These are phyloP conservation scores for Pseudomyrmex pallidus DNA, from an alignment of 1,140 invertebrate species.

Conservation along the genomic window DNA sequence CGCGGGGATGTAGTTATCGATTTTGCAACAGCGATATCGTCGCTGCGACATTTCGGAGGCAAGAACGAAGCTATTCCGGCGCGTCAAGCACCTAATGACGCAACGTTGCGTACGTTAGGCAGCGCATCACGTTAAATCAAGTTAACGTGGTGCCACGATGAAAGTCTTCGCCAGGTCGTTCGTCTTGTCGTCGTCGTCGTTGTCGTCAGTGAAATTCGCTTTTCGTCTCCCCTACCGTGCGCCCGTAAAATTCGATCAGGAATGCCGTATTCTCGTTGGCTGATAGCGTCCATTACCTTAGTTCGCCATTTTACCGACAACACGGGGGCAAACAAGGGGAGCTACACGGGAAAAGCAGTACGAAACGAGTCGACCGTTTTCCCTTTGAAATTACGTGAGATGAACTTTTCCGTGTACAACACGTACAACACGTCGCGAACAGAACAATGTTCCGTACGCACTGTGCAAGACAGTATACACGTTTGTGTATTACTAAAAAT, in stretches of 20 bases:
- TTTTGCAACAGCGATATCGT: slow-evolving; percentile 25
- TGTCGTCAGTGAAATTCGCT: slow-evolving; percentile 64
- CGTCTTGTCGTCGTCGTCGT: not conserved
- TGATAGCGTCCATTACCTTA: slow-evolving; percentile 69
- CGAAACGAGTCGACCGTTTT: not conserved
- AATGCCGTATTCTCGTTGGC: slow-evolving; percentile 65
- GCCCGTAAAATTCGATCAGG: slow-evolving; percentile 68
- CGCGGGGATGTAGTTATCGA: slow-evolving; percentile 51
- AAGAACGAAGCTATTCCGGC: slow-evolving; percentile 45
- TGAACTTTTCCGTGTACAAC: slow-evolving; percentile 35
- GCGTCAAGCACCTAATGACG: slow-evolving; percentile 71
- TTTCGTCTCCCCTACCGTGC: slow-evolving; percentile 37
- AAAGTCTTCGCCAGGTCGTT: slow-evolving; percentile 57
- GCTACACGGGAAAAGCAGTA: not conserved
- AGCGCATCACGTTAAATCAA: slow-evolving; percentile 68
- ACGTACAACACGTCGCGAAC: not conserved
- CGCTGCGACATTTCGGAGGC: slow-evolving; percentile 22
- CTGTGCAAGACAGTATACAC: no score
- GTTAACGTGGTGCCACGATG: slow-evolving; percentile 67
- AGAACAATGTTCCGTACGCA: not conserved
- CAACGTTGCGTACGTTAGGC: slow-evolving; percentile 74
- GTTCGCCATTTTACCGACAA: slow-evolving; percentile 34
- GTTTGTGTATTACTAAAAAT: no score
- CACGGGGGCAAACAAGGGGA: slow-evolving; percentile 1
- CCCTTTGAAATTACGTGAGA: slow-evolving; percentile 16